Evolutionary conservation across 2,797 vertebrate species (phyloP).

Genomic region (Moxostoma hubbsi): DNA sequence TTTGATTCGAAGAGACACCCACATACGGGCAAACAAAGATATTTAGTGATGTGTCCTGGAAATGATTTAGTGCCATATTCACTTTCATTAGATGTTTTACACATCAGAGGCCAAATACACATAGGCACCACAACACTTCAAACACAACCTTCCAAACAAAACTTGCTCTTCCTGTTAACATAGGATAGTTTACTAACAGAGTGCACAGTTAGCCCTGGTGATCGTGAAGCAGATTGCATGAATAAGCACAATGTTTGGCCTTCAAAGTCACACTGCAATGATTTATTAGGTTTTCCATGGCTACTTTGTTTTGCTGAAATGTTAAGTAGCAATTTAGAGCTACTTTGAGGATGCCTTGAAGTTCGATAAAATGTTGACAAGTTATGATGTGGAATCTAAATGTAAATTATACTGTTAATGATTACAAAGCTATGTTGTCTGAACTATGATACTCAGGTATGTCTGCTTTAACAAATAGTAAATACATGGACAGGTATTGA

Average conservation of each 20-base stretch:
- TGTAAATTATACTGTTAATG: background rate
- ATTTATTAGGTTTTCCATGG: conserved; percentile 8
- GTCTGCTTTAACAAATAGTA: too few relatives aligned
- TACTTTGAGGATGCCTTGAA: background rate
- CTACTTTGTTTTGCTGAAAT: conserved; percentile 27
- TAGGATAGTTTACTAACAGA: conserved; percentile 55
- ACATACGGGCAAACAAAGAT: background rate
- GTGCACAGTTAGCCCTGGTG: conserved; percentile 69
- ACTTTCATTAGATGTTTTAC: conserved; percentile 51
- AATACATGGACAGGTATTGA: too few relatives aligned
- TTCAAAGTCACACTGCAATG: conserved; percentile 42
- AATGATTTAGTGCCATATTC: background rate
- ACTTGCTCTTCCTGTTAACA: conserved; percentile 73
- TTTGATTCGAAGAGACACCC: background rate
- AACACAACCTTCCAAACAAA: conserved; percentile 70
- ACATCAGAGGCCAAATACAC: conserved; percentile 36
- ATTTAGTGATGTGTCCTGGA: conserved; percentile 4
- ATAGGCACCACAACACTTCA: conserved; percentile 56
- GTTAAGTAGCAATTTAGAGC: background rate
- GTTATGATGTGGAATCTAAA: background rate
- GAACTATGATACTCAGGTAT: too few relatives aligned
- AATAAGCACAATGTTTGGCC: conserved; percentile 79
- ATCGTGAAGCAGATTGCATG: conserved; percentile 76
- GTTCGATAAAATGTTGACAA: background rate
- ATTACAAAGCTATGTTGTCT: background rate